phyloP scores from a whole-genome alignment of 2,888 invertebrate species.

The Imbricaverruca yamaguchii region DNA sequence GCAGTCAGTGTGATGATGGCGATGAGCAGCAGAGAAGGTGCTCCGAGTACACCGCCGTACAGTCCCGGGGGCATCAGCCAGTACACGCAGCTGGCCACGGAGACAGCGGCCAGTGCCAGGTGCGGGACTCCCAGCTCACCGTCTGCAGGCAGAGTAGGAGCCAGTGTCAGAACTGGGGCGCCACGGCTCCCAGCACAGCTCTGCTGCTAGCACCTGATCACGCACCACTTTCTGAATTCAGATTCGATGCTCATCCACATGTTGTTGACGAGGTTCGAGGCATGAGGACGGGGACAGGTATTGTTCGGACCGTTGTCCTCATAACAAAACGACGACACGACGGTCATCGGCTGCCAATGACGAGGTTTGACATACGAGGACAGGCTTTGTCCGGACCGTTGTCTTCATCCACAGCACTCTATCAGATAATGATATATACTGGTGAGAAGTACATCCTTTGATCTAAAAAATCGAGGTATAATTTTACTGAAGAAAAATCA shows the following conservation, averaged over 20 bases:
- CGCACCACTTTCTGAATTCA: background rate
- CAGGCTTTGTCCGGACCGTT: too few relatives aligned
- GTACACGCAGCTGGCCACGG: background rate
- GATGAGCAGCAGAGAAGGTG: background rate
- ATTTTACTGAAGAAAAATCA: too few relatives aligned
- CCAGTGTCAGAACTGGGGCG: background rate
- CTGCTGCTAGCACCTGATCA: background rate
- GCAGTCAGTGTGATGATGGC: background rate
- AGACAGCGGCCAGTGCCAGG: background rate
- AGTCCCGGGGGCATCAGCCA: background rate
- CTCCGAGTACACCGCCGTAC: background rate
- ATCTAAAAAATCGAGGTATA: too few relatives aligned
- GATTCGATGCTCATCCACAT: background rate
- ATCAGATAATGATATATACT: too few relatives aligned
- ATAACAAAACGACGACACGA: too few relatives aligned
- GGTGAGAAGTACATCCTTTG: too few relatives aligned
- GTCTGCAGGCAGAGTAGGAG: background rate
- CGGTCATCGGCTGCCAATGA: too few relatives aligned
- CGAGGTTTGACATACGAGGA: too few relatives aligned
- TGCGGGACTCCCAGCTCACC: background rate
- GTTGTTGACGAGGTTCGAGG: too few relatives aligned
- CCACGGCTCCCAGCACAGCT: background rate
- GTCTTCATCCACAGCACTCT: too few relatives aligned
- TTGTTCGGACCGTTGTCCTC: too few relatives aligned
- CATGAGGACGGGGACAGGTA: too few relatives aligned